Evolutionary conservation across 2,113 vertebrate species (phyloP).

Genomic region (Menura novaehollandiae): DNA sequence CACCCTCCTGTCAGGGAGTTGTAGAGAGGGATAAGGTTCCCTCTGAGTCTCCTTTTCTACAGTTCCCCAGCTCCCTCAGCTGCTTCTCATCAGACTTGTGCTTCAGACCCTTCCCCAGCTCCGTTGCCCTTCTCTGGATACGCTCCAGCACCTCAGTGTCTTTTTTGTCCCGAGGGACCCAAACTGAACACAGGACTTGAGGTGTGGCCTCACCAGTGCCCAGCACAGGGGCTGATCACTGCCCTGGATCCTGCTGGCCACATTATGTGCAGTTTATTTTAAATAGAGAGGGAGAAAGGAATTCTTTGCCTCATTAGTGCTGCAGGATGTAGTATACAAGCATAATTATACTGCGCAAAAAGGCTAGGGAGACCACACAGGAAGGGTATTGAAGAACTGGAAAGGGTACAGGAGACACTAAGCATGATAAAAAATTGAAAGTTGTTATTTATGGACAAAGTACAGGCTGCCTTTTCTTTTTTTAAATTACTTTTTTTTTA

Average conservation of each 20-base stretch:
- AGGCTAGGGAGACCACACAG: conserved; percentile 49
- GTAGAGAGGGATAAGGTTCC: background rate
- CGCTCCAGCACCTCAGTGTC: background rate
- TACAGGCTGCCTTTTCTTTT: background rate
- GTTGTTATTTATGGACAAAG: conserved; percentile 4
- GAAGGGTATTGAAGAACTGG: conserved; percentile 38
- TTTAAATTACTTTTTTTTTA: background rate
- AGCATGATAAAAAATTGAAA: background rate
- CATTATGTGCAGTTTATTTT: background rate
- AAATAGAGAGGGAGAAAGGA: background rate
- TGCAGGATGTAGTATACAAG: conserved; percentile 23
- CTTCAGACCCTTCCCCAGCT: background rate
- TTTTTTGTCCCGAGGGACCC: background rate
- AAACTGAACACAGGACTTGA: fast-evolving
- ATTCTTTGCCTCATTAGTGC: conserved; percentile 44
- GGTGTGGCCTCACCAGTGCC: background rate
- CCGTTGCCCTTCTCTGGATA: background rate
- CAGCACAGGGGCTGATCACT: background rate
- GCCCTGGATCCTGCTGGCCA: background rate
- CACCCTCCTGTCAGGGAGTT: background rate
- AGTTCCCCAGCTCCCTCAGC: background rate
- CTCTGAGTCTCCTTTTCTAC: background rate
- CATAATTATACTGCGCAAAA: conserved; percentile 14
- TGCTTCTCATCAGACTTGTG: background rate
- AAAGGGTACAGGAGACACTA: background rate